Evolutionary conservation across 2,113 vertebrate genomes (phyloP).

Genomic region (Oophaga pumilio): DNA sequence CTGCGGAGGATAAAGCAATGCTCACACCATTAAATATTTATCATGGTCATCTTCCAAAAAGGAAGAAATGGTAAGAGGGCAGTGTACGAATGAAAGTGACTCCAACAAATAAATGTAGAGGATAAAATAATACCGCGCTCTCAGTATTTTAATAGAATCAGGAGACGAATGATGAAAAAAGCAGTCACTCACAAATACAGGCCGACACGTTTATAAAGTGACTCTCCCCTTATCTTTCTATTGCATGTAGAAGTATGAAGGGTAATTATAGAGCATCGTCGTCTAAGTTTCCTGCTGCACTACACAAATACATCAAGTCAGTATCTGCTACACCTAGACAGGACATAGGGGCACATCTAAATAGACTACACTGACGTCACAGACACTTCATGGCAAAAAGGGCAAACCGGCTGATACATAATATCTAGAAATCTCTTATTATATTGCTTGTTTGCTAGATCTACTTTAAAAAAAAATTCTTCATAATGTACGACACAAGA

Average conservation of each 20-base stretch:
- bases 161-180: too few relatives aligned
- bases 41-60: conserved; percentile 30
- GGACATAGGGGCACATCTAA: conserved; percentile 29
- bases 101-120: neutral
- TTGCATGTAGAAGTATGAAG: neutral
- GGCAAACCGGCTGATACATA: neutral
- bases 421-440: neutral
- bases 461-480: too few relatives aligned
- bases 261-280: neutral
- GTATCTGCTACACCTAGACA: too few relatives aligned
- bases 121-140: neutral
- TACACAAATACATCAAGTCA: neutral
- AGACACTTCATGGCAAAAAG: neutral
- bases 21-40: conserved; percentile 53
- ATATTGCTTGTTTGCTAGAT: too few relatives aligned
- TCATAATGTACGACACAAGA: too few relatives aligned
- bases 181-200: too few relatives aligned
- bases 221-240: neutral
- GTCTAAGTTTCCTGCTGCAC: neutral
- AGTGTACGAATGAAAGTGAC: neutral
- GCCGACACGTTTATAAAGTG: too few relatives aligned
- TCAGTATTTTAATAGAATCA: too few relatives aligned
- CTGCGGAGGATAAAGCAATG: conserved; percentile 35
- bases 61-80: conserved; percentile 1
- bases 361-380: neutral